Evolutionary conservation across 2,797 vertebrate species (phyloP).

Genomic region (Clarias pachynema): DNA sequence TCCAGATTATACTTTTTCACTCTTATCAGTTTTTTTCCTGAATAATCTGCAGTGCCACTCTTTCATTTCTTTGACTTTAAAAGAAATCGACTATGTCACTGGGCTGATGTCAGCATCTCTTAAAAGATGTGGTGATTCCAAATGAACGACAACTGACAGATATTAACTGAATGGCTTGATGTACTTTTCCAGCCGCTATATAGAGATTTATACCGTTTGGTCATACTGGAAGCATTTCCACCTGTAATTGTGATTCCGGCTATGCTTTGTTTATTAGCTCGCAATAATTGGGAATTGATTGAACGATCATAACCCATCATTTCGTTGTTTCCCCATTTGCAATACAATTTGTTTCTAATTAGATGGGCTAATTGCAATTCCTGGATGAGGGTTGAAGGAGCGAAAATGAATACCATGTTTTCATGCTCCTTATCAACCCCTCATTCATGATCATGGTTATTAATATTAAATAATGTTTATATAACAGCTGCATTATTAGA

Average conservation of each 20-base stretch:
- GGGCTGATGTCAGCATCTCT: slow-evolving; percentile 24
- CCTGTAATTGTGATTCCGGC: slow-evolving; percentile 19
- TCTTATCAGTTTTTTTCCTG: slow-evolving; percentile 51
- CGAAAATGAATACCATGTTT: slow-evolving; percentile 5
- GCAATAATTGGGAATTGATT: slow-evolving; percentile 49
- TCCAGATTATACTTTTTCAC: slow-evolving; percentile 47
- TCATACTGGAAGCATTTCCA: slow-evolving; percentile 1
- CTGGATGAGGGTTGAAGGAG: slow-evolving; percentile 33
- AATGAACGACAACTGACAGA: slow-evolving; percentile 3
- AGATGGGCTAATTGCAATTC: slow-evolving; percentile 36
- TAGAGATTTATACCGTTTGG: not conserved
- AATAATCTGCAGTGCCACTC: slow-evolving; percentile 51
- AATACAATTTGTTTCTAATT: slow-evolving; percentile 50
- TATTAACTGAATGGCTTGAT: not conserved
- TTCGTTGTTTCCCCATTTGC: slow-evolving; percentile 41
- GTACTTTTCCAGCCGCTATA: not conserved
- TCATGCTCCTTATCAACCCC: slow-evolving; percentile 1
- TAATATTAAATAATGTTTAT: slow-evolving; percentile 1
- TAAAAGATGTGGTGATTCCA: slow-evolving; percentile 12
- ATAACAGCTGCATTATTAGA: not conserved
- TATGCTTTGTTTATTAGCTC: slow-evolving; percentile 39
- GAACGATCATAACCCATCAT: slow-evolving; percentile 44
- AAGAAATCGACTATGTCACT: slow-evolving; percentile 41
- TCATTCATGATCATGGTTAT: slow-evolving; percentile 16
- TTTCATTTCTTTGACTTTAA: slow-evolving; percentile 47